These are phyloP conservation scores for Pipra filicauda DNA, from an alignment of 2,113 vertebrate species.

Conservation along the genomic window DNA sequence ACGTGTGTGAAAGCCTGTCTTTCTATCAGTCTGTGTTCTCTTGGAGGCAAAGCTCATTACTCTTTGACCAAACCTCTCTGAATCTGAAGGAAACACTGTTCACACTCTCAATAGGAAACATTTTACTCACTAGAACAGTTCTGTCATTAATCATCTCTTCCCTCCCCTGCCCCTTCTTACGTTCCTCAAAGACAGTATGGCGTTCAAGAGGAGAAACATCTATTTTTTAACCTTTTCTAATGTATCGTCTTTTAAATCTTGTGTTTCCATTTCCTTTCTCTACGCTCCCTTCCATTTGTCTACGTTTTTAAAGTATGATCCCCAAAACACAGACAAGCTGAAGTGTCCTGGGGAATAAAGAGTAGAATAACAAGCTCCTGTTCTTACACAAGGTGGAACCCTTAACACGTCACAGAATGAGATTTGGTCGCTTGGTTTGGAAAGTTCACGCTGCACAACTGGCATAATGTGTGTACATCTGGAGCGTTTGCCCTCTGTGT, in stretches of 20 bases:
- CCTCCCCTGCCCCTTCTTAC: background rate
- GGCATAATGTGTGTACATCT: background rate
- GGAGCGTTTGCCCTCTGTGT: background rate
- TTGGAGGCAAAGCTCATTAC: background rate
- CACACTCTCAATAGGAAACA: background rate
- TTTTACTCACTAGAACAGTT: background rate
- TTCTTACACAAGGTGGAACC: background rate
- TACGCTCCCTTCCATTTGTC: background rate
- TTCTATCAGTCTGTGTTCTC: background rate
- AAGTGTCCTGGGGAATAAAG: background rate
- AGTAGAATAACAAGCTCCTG: background rate
- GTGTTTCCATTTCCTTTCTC: background rate
- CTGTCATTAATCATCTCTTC: background rate
- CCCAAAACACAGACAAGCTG: background rate
- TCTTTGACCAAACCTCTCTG: background rate
- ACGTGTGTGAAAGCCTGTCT: background rate
- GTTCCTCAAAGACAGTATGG: background rate
- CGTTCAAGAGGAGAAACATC: background rate
- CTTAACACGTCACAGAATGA: background rate
- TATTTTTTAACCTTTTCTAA: background rate
- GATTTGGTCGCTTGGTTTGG: background rate
- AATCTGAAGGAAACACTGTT: background rate
- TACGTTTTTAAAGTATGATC: background rate
- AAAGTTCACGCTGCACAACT: background rate
- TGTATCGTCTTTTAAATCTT: background rate